A percentile compares a stretch with the other conserved stretches of the same genome.
These are phyloP conservation scores for Danio rerio DNA, from an alignment of 2,113 vertebrate species.

Conservation along the genomic window GRCz12tu NC_133186.1:13661501-13662000, in stretches of 20 bases:
- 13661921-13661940: neutral
- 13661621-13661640: neutral
- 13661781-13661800: conserved; percentile 50
- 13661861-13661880: neutral
- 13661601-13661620: neutral
- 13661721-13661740: neutral
- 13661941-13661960: neutral
- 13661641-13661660: conserved; percentile 5
- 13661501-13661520: neutral
- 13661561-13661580: conserved; percentile 17
- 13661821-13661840: too few species aligned
- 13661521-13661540: neutral
- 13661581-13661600: neutral
- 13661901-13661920: too few species aligned
- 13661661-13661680: neutral
- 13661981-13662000: neutral
- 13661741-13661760: conserved; percentile 27
- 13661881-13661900: neutral
- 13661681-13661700: neutral
- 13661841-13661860: neutral
- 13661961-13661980: neutral
- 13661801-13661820: neutral
- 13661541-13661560: neutral
- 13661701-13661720: conserved; percentile 13
- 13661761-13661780: conserved; percentile 24